Conservation (phyloP, 2,113 vertebrate species). For the Gulo gulo region DNA sequence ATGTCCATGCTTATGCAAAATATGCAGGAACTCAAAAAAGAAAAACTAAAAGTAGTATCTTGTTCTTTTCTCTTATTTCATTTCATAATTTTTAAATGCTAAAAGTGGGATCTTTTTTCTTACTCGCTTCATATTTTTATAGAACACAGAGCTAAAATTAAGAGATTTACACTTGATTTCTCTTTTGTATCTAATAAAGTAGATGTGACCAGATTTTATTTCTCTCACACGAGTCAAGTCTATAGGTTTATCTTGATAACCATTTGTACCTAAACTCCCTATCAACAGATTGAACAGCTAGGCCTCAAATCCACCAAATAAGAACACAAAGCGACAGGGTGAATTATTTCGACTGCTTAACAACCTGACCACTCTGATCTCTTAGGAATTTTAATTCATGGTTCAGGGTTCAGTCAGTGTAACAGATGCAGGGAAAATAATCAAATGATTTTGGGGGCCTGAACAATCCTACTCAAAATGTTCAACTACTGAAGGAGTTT, state of each 20-base stretch:
- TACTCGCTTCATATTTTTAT: conserved; percentile 53
- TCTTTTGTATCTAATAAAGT: conserved; percentile 49
- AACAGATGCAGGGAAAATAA: background rate
- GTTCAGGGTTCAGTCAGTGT: background rate
- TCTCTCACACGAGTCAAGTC: background rate
- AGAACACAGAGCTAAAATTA: conserved; percentile 48
- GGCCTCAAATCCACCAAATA: background rate
- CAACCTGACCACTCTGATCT: conserved; percentile 15
- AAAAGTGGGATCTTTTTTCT: conserved; percentile 41
- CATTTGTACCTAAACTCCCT: conserved; percentile 14
- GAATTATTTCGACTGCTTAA: conserved; percentile 51
- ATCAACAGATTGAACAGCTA: conserved; percentile 2
- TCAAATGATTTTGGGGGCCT: background rate
- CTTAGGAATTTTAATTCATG: conserved; percentile 17
- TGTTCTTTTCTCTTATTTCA: conserved; percentile 54
- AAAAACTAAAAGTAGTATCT: conserved; percentile 59
- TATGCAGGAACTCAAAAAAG: conserved; percentile 55
- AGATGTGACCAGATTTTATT: conserved; percentile 52
- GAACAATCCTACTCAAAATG: background rate
- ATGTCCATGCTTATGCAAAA: conserved; percentile 49
- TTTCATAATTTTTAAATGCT: conserved; percentile 52
- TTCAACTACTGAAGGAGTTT: conserved; percentile 5
- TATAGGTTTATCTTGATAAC: conserved; percentile 13
- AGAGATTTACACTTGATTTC: conserved; percentile 62
- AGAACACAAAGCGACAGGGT: conserved; percentile 20